A percentile compares a stretch with the other conserved stretches of the same genome.
Evolutionary conservation across 2,888 invertebrate genomes (phyloP).

Genomic region (Flexamia atlantica): DNA sequence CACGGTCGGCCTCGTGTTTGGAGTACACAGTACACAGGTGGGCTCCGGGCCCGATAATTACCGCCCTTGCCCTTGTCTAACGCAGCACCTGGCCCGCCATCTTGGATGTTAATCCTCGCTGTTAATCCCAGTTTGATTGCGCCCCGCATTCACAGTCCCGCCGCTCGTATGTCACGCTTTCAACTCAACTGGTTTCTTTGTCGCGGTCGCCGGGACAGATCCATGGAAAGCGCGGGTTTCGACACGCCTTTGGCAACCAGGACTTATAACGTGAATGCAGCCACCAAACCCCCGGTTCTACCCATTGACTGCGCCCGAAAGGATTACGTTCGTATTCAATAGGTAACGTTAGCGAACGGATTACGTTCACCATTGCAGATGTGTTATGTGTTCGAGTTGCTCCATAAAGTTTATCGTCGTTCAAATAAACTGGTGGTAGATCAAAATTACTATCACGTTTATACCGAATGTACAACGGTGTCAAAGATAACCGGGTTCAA

Average conservation of each 20-base stretch:
- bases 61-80: not conserved
- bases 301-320: not conserved
- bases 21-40: constrained; percentile 14
- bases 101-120: constrained; percentile 46
- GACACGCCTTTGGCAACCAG: constrained; percentile 17
- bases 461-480: no score
- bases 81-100: constrained; percentile 48
- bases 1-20: no score
- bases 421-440: no score
- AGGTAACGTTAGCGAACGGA: not conserved
- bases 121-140: constrained; percentile 53
- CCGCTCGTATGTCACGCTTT: constrained; percentile 47
- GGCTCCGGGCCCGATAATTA: constrained; percentile 13
- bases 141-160: not conserved
- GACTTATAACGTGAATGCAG: not conserved
- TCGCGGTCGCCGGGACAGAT: constrained; percentile 30
- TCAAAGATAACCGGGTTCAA: not conserved
- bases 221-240: constrained; percentile 42
- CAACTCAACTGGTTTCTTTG: constrained; percentile 52
- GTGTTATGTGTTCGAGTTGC: no score
- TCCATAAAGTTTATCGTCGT: no score
- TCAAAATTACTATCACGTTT: no score
- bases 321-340: not conserved
- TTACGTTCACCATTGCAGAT: not conserved
- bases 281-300: not conserved